Evolutionary conservation across 2,888 invertebrate genomes (phyloP), one percentile per base, ranked within the genome.

Genomic region (Drosophila kuntzei): DNA sequence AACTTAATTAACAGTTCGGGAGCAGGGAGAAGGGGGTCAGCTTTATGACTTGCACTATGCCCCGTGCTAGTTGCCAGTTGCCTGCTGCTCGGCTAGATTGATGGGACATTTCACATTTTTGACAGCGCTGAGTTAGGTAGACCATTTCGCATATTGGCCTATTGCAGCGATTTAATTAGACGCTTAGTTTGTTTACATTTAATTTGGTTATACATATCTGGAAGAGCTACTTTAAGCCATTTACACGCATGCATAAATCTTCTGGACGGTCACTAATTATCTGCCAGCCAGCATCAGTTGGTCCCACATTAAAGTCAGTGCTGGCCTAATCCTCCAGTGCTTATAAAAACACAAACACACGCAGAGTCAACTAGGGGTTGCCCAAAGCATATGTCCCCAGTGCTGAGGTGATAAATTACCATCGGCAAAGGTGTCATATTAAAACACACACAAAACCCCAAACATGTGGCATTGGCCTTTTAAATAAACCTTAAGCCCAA

Each of bases 391-490:
- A 80, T 83, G 84, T 84, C 79, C 87, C 79, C 78, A 71, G 83
- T 78, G 84, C 79, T 76, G 63, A 85, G 89, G 84, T 85, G 84
- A 85, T 85, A 85, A 85, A 85, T 85, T 85, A 85, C 89, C 89
- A 85, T 85, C 79, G 84, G 89, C 89, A 87, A 85, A 85, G 89
- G 84, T 85, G 84, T 85, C 84, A 85, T 85, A 85, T 85, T 85
- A 85, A 89, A 89, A 87, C 71, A 76, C 79, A 76, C 79, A 79
- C 76, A 81, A 80, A 87, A 87, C 89, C 83, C 79, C 79, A 80
- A 89, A 84, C 84, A 84, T 84, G 83, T 73, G 89, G 83, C 80
- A 66, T 71, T 88, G 83, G 71, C 89, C 84, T 86, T 88, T 88
- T 84, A 84, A 84, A 88, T 84, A 88, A 86, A 83, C 83, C 83